A percentile compares a stretch with the other conserved stretches of the same genome.
These are phyloP conservation scores for Cantharis flavilabris DNA, from an alignment of 2,888 invertebrate species.

Conservation along the genomic window DNA sequence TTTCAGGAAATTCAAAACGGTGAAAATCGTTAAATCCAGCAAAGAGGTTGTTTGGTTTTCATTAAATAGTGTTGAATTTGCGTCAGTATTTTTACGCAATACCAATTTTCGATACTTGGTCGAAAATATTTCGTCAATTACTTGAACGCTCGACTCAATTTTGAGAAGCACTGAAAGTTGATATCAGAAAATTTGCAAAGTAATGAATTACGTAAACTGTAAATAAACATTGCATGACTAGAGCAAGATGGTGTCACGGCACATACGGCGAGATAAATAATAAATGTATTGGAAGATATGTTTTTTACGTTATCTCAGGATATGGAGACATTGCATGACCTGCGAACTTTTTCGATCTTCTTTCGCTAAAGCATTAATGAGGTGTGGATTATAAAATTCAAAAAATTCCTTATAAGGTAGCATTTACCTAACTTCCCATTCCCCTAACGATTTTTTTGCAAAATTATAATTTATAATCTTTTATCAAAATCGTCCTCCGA, in stretches of 20 bases:
- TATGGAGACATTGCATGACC: background rate
- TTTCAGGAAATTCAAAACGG: conserved; percentile 16
- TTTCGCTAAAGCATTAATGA: background rate
- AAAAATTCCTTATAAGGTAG: background rate
- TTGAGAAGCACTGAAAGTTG: background rate
- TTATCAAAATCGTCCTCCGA: background rate
- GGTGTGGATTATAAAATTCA: background rate
- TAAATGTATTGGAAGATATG: background rate
- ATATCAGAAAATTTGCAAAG: background rate
- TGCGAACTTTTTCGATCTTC: background rate
- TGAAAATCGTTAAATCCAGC: conserved; percentile 16
- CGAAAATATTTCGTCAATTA: no score
- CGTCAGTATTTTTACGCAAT: conserved; percentile 15
- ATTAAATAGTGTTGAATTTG: conserved; percentile 22
- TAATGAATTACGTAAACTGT: background rate
- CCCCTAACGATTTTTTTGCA: background rate
- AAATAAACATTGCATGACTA: background rate
- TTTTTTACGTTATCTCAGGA: background rate
- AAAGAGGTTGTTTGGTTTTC: conserved; percentile 26
- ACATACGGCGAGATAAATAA: background rate
- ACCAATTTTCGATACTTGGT: conserved; percentile 12
- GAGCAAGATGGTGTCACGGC: background rate
- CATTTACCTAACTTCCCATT: background rate
- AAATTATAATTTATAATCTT: background rate
- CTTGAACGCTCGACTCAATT: background rate